Base-by-base conservation (phyloP, 2,888 invertebrate species). In the Orgyia antiqua region DNA sequence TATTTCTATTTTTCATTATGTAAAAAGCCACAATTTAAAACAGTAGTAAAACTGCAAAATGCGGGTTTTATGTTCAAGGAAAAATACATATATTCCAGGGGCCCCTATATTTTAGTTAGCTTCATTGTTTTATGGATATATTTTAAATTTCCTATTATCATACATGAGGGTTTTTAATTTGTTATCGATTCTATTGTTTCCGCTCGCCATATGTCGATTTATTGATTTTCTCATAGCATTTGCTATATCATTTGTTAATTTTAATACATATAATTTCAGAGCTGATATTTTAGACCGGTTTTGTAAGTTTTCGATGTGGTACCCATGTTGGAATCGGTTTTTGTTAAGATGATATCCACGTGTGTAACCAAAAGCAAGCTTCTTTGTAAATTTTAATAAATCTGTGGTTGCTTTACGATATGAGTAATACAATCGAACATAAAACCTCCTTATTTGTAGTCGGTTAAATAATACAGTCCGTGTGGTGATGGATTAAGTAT, bases 81-180 rank as follows among this genome's bases (percentile, higher is more conserved):
- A 39, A 47, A 40, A n/a, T 20, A 32, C 26, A 38, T 37, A 31
- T 48, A 52, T 51, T 51, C 42, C 46, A 55, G 48, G 50, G 42
- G 49, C 78, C 78, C 79, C 56, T 61, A 78, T 76, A 49, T 49
- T 56, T 49, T 61, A 57, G 52, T 45, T 41, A 57, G 58, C 61
- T 65, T 60, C 51, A 68, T 54, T 67, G 68, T 72, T 69, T 62
- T 60, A 64, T 63, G 58, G 52, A 58, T 63, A 58, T 33, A 46
- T 46, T 48, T 54, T 39, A 47, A 38, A 35, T 45, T 56, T 58
- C 45, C 44, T 46, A 53, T 50, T 53, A 53, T 33, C 36, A 32
- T 45, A 42, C 47, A 70, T 70, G 66, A 39, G 73, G 74, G 72
- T 65, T 56, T 39, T 61, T 57, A 51, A 64, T 67, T 65, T 61